Percentiles rank a stretch among this genome's conserved stretches.
These are phyloP conservation scores for Lithophane socia DNA, from an alignment of 2,888 invertebrate genomes.

Conservation along the genomic window DNA sequence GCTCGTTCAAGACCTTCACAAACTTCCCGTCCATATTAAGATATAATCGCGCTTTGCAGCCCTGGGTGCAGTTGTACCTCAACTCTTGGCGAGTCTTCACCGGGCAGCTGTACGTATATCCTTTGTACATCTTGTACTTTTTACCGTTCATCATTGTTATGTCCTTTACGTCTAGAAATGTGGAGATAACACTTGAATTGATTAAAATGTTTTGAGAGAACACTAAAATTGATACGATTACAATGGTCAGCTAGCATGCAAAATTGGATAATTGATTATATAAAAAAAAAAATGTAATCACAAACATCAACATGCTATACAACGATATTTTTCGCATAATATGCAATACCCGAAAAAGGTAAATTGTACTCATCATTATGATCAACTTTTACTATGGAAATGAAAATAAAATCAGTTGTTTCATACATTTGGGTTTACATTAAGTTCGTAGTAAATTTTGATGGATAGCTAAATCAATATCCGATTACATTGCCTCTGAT, in stretches of 20 bases:
- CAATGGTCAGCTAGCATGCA: neutral
- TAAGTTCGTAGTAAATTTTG: neutral
- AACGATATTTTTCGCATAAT: neutral
- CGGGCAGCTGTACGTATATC: constrained; percentile 66
- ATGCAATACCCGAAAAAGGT: neutral
- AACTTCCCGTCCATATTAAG: constrained; percentile 58
- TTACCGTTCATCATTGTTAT: constrained; percentile 67
- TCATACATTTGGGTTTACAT: neutral
- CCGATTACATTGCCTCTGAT: neutral
- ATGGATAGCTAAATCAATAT: neutral
- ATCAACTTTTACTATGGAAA: neutral
- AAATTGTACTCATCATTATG: neutral
- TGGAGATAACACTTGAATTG: neutral
- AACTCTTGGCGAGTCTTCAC: constrained; percentile 46
- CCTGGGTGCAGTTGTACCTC: constrained; percentile 71
- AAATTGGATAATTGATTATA: neutral
- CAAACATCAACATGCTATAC: too few species aligned
- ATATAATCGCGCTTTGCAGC: constrained; percentile 69
- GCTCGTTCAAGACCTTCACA: constrained; percentile 54
- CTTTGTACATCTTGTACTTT: constrained; percentile 65
- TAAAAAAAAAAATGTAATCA: neutral
- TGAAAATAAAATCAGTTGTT: neutral
- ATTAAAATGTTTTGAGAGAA: constrained; percentile 13
- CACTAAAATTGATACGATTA: neutral
- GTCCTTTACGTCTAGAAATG: constrained; percentile 54